phyloP scores from a whole-genome alignment of 2,888 invertebrate genomes.

The Cosmia trapezina region DNA sequence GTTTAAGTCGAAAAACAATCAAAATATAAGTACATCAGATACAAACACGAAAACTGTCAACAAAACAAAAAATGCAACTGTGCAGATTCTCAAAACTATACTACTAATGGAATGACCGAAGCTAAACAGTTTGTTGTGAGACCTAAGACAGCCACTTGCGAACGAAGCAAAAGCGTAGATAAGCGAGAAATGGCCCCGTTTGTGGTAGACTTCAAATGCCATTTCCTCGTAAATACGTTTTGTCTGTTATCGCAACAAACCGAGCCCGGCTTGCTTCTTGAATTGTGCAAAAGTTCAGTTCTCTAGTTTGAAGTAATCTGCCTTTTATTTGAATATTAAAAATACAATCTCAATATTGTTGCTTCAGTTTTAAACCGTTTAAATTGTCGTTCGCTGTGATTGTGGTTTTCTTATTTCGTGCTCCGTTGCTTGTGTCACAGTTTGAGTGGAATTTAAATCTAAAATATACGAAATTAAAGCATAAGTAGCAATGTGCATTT shows the following conservation, averaged over 20 bases:
- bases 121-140: slow-evolving; percentile 32
- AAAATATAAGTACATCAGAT: not conserved
- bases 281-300: slow-evolving; percentile 66
- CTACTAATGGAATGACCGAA: slow-evolving; percentile 20
- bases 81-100: slow-evolving; percentile 6
- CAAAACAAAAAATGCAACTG: not conserved
- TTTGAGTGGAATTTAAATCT: slow-evolving; percentile 30
- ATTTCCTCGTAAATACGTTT: slow-evolving; percentile 63
- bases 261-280: slow-evolving; percentile 54
- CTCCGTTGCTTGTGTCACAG: slow-evolving; percentile 36
- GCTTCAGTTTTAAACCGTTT: slow-evolving; percentile 53
- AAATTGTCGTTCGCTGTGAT: slow-evolving; percentile 40
- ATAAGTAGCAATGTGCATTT: slow-evolving; percentile 29
- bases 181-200: slow-evolving; percentile 54
- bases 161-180: slow-evolving; percentile 45
- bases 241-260: slow-evolving; percentile 62
- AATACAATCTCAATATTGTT: slow-evolving; percentile 65
- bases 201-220: slow-evolving; percentile 54
- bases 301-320: slow-evolving; percentile 60
- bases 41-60: not conserved
- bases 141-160: slow-evolving; percentile 41
- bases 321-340: slow-evolving; percentile 68
- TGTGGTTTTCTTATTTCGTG: slow-evolving; percentile 57
- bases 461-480: slow-evolving; percentile 21
- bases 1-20: not conserved